Conservation (phyloP, 2,888 invertebrate species). For the Barypeithes pellucidus region DNA sequence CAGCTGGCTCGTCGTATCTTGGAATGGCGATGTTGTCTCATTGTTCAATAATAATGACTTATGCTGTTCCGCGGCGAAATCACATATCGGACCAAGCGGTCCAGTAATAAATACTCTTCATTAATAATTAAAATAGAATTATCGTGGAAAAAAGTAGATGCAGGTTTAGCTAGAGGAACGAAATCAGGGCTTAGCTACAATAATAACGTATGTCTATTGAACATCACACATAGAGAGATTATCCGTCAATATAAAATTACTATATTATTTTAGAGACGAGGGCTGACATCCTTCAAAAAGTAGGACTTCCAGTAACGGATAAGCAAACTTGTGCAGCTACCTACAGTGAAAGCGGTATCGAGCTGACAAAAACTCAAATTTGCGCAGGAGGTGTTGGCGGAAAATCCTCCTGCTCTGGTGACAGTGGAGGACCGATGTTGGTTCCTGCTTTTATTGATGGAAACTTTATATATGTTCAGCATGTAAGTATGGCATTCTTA, state of each 20-base stretch:
- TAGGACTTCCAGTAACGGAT: conserved; percentile 65
- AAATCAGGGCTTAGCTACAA: too few relatives aligned
- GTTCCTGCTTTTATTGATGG: conserved; percentile 66
- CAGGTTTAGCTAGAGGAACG: too few relatives aligned
- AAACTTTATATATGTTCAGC: conserved; percentile 73
- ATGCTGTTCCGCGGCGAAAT: too few relatives aligned
- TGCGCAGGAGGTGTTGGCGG: conserved; percentile 77
- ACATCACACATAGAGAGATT: too few relatives aligned
- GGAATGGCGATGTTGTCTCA: too few relatives aligned
- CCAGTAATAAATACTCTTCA: too few relatives aligned
- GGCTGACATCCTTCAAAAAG: conserved; percentile 68
- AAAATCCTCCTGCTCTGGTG: conserved; percentile 78
- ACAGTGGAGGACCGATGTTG: conserved; percentile 81
- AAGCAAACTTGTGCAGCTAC: conserved; percentile 58
- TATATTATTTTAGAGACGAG: conserved; percentile 57
- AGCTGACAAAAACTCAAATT: conserved; percentile 69
- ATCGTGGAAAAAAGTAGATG: too few relatives aligned
- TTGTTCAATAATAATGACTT: too few relatives aligned
- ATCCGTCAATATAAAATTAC: not conserved
- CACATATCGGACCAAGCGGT: too few relatives aligned
- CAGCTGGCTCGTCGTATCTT: too few relatives aligned
- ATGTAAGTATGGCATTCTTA: conserved; percentile 62
- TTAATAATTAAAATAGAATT: too few relatives aligned
- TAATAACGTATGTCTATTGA: too few relatives aligned
- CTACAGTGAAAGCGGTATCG: conserved; percentile 59